Evolutionary conservation across 2,113 vertebrate species (phyloP).

Genomic region (Himantopus leucocephalus): DNA sequence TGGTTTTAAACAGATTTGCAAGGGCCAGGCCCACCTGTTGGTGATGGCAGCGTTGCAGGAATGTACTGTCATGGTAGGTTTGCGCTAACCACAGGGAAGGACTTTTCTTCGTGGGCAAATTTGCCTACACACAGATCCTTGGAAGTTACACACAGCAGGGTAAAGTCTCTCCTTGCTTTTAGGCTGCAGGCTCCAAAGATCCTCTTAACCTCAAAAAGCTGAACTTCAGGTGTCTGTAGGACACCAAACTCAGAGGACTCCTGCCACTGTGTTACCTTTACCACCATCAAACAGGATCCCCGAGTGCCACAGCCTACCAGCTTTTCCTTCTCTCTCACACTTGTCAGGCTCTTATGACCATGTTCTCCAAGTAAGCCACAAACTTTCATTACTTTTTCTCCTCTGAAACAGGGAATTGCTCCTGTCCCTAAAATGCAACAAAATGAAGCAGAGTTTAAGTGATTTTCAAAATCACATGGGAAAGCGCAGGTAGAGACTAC

Average conservation of each 20-base stretch:
- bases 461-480: neutral
- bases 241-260: neutral
- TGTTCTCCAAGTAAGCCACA: neutral
- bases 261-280: neutral
- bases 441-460: neutral
- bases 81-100: neutral
- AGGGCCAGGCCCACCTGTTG: neutral
- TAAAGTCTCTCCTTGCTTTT: neutral
- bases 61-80: fast-evolving
- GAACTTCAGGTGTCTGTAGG: neutral
- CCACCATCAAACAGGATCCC: neutral
- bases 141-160: neutral
- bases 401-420: neutral
- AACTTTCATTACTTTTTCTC: neutral
- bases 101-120: neutral
- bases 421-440: neutral
- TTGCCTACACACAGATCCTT: neutral
- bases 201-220: neutral
- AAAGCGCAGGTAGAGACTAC: neutral
- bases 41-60: neutral
- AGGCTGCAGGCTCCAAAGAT: neutral
- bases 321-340: neutral
- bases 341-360: neutral
- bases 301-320: neutral
- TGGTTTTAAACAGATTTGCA: neutral